Base-by-base conservation (phyloP, 2,113 vertebrate species). In the Willisornis vidua region DNA sequence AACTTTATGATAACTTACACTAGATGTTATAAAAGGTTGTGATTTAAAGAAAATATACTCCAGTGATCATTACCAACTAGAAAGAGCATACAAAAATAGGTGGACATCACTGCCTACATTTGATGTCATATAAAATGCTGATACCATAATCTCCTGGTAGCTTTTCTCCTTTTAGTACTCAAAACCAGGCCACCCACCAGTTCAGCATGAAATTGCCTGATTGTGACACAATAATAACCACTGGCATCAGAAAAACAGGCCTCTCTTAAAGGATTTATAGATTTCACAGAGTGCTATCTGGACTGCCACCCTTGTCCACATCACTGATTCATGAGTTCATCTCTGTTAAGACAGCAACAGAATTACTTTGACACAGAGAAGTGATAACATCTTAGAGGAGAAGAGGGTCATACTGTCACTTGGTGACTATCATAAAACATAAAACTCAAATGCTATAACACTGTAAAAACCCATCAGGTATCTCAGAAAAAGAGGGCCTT, bases 301-400 rank as follows among this genome's bases (percentile, higher is more conserved):
- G 59, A 93, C 94, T 93, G 93, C 92, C 92, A 96, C 94, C 85
- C 76, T 93, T 95, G 75, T 77, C 96, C 94, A 95, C 93, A 96
- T 94, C 96, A 92, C 94, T 96, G 97, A 97, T 97, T 97, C 97
- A 96, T 96, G 95, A 97, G 92, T 90, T 95, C 96, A 96, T 97
- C 97, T 97, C 93, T 91, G 71, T 37, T 77, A 95, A 96, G 95
- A 96, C 95, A 97, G 96, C 58, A 74, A 87, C 80, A 96, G 95
- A 98, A 98, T 98, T 96, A 93, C 94, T 97, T 97, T 97, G 95
- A 91, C 95, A 95, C 61, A 89, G 77, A 97, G 91, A 95, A 96
- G 88, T 89, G 95, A 97, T 97, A 98, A 95, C 87, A 95, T 97
- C 89, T 94, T 91, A 52, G 71, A 63, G 66, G 78, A 97, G 85